Conservation (phyloP, 92 coral and sea anemone species). For the Epizoanthus fatuus region DNA sequence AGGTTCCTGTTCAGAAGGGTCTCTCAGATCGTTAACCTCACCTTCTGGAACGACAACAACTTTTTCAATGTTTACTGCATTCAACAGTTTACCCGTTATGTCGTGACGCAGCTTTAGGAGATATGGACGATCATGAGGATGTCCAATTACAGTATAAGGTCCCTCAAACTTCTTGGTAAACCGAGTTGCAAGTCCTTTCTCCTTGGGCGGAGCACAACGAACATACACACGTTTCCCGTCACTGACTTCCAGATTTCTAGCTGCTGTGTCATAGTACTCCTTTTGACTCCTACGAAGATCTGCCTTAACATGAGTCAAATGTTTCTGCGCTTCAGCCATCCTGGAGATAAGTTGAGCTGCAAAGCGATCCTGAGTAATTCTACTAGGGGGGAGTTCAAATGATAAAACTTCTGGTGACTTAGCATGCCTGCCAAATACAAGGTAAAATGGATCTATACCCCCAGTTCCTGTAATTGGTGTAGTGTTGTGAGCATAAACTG, state of each 20-base stretch:
- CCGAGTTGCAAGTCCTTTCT: conserved; percentile 51
- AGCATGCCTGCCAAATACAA: conserved; percentile 61
- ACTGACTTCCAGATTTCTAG: conserved; percentile 38
- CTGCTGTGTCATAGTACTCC: conserved; percentile 48
- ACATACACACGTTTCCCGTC: conserved; percentile 55
- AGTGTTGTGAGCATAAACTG: conserved; percentile 50
- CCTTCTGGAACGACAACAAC: conserved; percentile 74
- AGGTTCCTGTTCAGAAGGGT: background rate
- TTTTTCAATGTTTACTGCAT: conserved; percentile 69
- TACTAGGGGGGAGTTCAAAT: conserved; percentile 29
- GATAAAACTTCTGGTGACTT: conserved; percentile 51
- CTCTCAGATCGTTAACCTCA: conserved; percentile 22
- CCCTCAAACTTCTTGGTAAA: conserved; percentile 60
- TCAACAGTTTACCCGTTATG: conserved; percentile 46
- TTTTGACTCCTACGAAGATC: conserved; percentile 49
- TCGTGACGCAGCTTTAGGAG: conserved; percentile 57
- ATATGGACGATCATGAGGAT: conserved; percentile 64
- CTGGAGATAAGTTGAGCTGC: conserved; percentile 39
- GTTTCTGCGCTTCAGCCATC: conserved; percentile 66
- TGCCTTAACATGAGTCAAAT: conserved; percentile 62
- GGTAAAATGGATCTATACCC: conserved; percentile 49
- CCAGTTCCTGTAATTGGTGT: conserved; percentile 65
- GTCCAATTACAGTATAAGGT: conserved; percentile 61
- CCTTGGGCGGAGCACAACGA: conserved; percentile 26
- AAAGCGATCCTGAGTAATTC: conserved; percentile 25